Evolutionary conservation across 2,113 vertebrate species (phyloP).

Genomic region (Podarcis raffonei): DNA sequence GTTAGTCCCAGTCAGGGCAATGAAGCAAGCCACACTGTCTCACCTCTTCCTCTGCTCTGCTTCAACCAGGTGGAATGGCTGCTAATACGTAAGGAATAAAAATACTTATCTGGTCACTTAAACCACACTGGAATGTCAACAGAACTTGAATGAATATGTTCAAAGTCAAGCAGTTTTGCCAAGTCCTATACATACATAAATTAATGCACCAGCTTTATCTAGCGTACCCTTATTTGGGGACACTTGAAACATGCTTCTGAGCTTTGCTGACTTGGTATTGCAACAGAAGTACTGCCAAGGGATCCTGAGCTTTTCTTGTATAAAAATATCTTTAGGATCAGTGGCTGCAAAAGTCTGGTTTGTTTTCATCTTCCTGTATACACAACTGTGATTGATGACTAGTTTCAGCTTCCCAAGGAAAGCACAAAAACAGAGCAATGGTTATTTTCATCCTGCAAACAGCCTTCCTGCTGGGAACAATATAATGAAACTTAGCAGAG

Average conservation of each 20-base stretch:
- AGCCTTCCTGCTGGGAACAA: conserved; percentile 17
- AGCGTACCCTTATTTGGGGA: neutral
- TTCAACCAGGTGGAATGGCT: neutral
- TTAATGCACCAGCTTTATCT: neutral
- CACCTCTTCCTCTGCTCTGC: neutral
- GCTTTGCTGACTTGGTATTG: neutral
- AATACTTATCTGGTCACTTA: neutral
- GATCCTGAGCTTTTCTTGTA: neutral
- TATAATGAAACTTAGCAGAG: neutral
- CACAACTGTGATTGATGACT: neutral
- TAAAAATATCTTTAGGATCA: conserved; percentile 9
- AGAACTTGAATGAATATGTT: neutral
- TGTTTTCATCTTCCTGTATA: conserved; percentile 25
- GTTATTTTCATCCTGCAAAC: conserved; percentile 9
- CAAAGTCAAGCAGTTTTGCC: neutral
- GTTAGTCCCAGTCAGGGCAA: neutral
- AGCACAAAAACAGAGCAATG: conserved; percentile 3
- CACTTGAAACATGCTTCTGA: neutral
- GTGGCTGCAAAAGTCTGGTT: neutral
- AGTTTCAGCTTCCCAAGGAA: neutral
- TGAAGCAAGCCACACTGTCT: neutral
- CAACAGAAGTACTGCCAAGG: neutral
- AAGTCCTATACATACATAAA: neutral
- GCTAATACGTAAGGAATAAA: neutral
- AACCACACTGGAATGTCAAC: too few species aligned